Conservation (phyloP, 1,140 invertebrate species). For the Panulirus ornatus region DNA sequence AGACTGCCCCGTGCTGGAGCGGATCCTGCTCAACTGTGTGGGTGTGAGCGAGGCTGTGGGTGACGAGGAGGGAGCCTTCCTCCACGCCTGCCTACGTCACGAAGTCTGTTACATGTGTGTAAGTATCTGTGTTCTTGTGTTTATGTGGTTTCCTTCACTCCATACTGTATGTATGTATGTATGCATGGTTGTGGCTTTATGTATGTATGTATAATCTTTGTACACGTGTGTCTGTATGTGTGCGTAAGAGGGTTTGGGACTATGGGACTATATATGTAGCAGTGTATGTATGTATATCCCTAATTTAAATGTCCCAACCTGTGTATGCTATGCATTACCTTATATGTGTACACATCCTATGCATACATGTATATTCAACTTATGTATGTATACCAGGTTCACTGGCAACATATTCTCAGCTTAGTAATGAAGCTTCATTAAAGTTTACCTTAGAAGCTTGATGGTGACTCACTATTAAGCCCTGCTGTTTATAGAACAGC, state of each 20-base stretch:
- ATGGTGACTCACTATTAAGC: no score
- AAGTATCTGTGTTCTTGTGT: slow-evolving; percentile 25
- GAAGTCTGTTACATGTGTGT: slow-evolving; percentile 63
- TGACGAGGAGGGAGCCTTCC: slow-evolving; percentile 13
- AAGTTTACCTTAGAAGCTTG: no score
- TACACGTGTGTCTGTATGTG: not conserved
- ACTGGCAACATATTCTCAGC: no score
- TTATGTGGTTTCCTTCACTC: not conserved
- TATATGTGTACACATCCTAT: not conserved
- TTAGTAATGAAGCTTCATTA: no score
- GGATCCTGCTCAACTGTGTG: slow-evolving; percentile 36
- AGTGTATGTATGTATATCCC: not conserved
- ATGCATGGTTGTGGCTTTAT: not conserved
- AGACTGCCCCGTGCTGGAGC: slow-evolving; percentile 48
- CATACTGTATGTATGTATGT: no score
- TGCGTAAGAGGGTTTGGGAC: no score
- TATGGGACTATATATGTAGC: not conserved
- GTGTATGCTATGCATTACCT: no score
- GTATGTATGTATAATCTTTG: not conserved
- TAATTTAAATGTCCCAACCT: not conserved
- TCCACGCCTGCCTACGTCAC: slow-evolving; percentile 22
- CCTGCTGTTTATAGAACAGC: no score
- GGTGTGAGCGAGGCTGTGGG: slow-evolving; percentile 38
- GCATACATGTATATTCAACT: not conserved
- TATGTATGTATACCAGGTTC: not conserved